Percentiles rank a stretch among this genome's conserved stretches.
Conservation (phyloP, 1,140 invertebrate species). For the Drosophila kanapiae region DNA sequence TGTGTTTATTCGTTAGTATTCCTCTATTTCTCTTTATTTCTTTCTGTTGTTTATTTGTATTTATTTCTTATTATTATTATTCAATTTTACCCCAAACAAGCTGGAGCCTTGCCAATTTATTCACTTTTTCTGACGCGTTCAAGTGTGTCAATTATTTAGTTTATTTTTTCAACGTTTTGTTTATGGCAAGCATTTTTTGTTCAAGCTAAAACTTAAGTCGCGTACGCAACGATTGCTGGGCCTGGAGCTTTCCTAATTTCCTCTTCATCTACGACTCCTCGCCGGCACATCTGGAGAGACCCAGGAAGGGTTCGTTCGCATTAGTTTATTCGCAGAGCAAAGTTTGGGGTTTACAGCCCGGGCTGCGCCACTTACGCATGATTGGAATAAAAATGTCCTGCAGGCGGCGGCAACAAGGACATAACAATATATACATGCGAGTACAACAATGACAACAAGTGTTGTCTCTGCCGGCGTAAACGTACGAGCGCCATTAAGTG, state of each 20-base stretch:
- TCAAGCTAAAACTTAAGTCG: neutral
- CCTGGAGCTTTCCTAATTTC: neutral
- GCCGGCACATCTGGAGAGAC: constrained; percentile 5
- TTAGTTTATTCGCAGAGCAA: constrained; percentile 18
- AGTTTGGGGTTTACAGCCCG: constrained; percentile 42
- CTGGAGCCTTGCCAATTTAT: neutral
- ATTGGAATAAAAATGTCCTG: constrained; percentile 65
- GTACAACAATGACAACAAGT: constrained; percentile 46
- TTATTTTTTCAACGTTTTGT: neutral
- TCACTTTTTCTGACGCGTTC: neutral
- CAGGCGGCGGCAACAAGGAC: constrained; percentile 49
- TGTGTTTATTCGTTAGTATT: no score
- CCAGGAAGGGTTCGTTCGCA: constrained; percentile 1
- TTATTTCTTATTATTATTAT: neutral
- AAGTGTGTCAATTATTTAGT: constrained; percentile 11
- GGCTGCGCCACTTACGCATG: constrained; percentile 55
- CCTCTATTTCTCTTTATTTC: no score
- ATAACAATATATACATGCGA: constrained; percentile 44
- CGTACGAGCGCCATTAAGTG: constrained; percentile 51
- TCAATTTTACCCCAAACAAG: no score
- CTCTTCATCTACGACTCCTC: neutral
- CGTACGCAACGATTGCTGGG: no score
- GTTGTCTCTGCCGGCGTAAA: constrained; percentile 36
- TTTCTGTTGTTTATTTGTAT: no score
- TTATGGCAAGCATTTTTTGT: neutral